Evolutionary conservation across 1,140 invertebrate species (phyloP), one percentile per base, ranked within the genome.

Genomic region (Eciton burchellii): DNA sequence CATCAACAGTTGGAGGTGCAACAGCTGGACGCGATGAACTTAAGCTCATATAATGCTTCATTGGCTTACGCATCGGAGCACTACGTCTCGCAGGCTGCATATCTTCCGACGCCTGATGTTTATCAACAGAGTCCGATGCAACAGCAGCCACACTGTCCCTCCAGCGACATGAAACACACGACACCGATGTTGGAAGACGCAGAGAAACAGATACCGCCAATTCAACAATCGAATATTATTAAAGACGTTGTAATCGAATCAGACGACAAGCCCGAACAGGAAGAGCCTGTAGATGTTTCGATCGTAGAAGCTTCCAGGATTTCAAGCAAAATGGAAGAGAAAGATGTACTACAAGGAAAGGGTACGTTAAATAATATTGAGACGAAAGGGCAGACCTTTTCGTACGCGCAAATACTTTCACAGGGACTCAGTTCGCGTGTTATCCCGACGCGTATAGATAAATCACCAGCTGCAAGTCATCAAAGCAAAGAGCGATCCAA

Each of bases 351-450:
- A 63, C 0, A 35, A 35, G 35, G 35, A 35, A 35, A 35, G 35
- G 6, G 6, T 35, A 35, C 56, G 1, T 24, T 26, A 29, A 29
- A 21, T 35, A 56, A 43, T 21, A 35, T 35, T 9, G 89, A 93
- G 29, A 81, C 24, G 11, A 91, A 90, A 62, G 87, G 83, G 12
- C 91, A 94, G 62, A 94, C 94, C 57, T 94, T 96, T 81, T 97
- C 96, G 0, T 97, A 97, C 91, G 96, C 96, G 19, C 96, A 96
- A 92, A 96, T 97, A 88, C 94, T 97, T 83, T 95, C 96, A 3
- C 95, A 96, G 82, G 96, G 96, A 3, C 94, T 97, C 52, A 93
- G 85, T 90, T 89, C 91, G 16, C 85, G 83, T 43, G 49, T 81
- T 3, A 85, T 74, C 6, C 43, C 84, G 12, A 47, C 81, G 6